Evolutionary conservation across 2,797 vertebrate genomes (phyloP), one percentile per base, ranked within the genome.

Genomic region (Lagorchestes hirsutus): DNA sequence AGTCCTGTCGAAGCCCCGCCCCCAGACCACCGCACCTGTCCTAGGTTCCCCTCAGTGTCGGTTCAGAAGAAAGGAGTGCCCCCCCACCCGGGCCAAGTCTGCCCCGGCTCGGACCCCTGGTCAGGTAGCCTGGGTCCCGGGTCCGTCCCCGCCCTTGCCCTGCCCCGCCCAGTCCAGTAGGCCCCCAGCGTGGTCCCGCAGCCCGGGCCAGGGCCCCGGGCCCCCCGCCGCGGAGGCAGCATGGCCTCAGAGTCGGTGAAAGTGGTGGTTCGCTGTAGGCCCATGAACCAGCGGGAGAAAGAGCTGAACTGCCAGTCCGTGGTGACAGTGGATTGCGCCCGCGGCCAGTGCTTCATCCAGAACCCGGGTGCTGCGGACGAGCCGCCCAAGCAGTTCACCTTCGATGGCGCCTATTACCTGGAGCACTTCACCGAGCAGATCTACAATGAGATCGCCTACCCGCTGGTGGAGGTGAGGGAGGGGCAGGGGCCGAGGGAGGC

Each of bases 341-440:
- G 98, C 90, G 99, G 99, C 90, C 99, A 99, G 98, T 99, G 99
- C 97, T 99, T 99, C 97, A 99, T 99, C 94, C 97, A 98, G 95
- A 99, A 99, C 95, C 99, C 99, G 0, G 90, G 98, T 0, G 98
- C 98, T 0, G 3, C 92, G 0, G 97, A 98, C 0, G 99, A 99
- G 97, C 99, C 99, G 0, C 99, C 99, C 0, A 99, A 99, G 96
- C 99, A 99, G 97, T 99, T 99, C 98, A 99, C 99, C 87, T 99
- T 99, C 29, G 99, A 99, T 1, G 99, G 99, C 96, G 99, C 99
- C 0, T 99, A 99, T 98, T 98, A 97, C 95, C 97, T 97, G 54
- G 98, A 99, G 50, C 99, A 99, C 93, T 98, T 97, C 97, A 99
- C 99, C 0, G 99, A 99, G 97, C 99, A 99, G 98, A 99, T 99